phyloP scores from a whole-genome alignment of 2,888 invertebrate species.

The Heterodera filipjevi region DNA sequence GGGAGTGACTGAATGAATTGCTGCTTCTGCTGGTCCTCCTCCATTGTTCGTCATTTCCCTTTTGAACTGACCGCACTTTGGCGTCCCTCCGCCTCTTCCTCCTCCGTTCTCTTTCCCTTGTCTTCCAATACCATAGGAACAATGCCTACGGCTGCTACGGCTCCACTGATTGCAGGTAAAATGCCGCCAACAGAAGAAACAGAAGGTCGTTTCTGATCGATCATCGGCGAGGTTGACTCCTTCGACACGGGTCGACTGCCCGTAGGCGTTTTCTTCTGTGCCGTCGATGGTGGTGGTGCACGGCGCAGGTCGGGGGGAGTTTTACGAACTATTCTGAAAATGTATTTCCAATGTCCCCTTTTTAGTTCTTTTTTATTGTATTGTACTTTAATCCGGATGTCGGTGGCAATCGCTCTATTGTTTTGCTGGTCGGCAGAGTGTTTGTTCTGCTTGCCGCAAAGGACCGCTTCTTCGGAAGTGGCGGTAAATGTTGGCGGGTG shows the following conservation, averaged over 20 bases:
- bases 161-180: conserved; percentile 38
- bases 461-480: conserved; percentile 26
- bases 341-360: neutral
- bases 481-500: conserved; percentile 35
- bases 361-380: neutral
- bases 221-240: conserved; percentile 23
- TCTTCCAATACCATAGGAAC: conserved; percentile 18
- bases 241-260: conserved; percentile 32
- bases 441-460: conserved; percentile 3
- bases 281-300: conserved; percentile 12
- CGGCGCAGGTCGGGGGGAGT: neutral
- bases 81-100: conserved; percentile 12
- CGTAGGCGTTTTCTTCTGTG: conserved; percentile 25
- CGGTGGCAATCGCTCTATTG: conserved; percentile 33
- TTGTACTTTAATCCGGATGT: conserved; percentile 33
- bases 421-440: conserved; percentile 24
- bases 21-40: too few relatives aligned
- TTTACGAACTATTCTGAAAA: conserved; percentile 6
- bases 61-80: neutral
- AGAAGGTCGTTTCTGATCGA: conserved; percentile 20
- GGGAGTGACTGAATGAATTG: neutral
- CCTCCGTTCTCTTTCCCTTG: conserved; percentile 23
- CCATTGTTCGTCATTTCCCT: neutral
- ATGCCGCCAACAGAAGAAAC: conserved; percentile 27
- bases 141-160: conserved; percentile 34